Evolutionary conservation across 2,797 vertebrate species (phyloP), one percentile per base, ranked within the genome.

Genomic region (Esox lucius): DNA sequence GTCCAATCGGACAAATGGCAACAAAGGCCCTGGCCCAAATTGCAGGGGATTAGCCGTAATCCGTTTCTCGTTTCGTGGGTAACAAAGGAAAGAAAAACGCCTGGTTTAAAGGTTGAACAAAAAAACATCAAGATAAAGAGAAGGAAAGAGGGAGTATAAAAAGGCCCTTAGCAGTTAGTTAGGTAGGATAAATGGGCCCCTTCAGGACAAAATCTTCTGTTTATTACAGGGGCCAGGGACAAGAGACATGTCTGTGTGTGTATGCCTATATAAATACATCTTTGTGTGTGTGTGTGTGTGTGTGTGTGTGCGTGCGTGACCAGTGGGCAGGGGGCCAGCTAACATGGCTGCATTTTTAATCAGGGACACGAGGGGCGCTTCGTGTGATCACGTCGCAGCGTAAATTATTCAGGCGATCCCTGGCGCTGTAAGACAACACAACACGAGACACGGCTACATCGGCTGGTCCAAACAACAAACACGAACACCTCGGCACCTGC

Each of bases 281-380:
- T 70, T 12, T 73, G 42, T 73, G 39, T 49, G 49, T 39, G 28
- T 56, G 31, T 24, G 84, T 78, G 81, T 65, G 13, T 65, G n/a
- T 24, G n/a, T 24, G 24, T 24, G 72, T 17, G 17, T n/a, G 22
- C 31, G 3, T 49, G 19, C 49, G 24, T 69, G 42, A 84, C 81
- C 51, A 64, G 70, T 80, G 80, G 79, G 79, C 77, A 83, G 81
- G 80, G 74, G 78, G 19, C 16, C 9, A 59, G 76, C 22, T 74
- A 80, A 86, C 88, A 89, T 74, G 78, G 90, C 89, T 91, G 86
- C 89, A 91, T 92, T 92, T 93, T 92, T 93, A 91, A 93, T 90
- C 87, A 88, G 87, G 69, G 81, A 85, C 81, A 88, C 75, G 82
- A 1, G 31, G 80, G 83, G 86, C 69, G n/a, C 84, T 77, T 86